These are phyloP conservation scores for Pyrrhopygopsis socrates DNA, from an alignment of 2,888 invertebrate genomes.

Conservation along the genomic window DNA sequence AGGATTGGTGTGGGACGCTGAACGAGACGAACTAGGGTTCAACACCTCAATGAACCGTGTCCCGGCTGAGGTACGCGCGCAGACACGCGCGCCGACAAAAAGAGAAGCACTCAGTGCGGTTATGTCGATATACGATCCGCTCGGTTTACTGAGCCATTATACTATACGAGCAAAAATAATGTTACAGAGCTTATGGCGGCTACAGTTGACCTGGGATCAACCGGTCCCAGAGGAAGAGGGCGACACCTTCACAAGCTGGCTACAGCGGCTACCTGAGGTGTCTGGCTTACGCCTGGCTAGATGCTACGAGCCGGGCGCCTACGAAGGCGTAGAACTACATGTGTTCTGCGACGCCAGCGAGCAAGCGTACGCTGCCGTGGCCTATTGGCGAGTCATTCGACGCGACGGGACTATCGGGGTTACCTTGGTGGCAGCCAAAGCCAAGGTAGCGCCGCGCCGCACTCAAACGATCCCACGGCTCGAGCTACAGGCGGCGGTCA, in stretches of 20 bases:
- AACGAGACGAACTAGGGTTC: constrained; percentile 2
- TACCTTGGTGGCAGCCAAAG: constrained; percentile 65
- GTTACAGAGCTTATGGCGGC: constrained; percentile 11
- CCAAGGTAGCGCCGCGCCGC: constrained; percentile 50
- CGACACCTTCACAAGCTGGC: constrained; percentile 83
- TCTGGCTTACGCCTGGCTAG: constrained; percentile 25
- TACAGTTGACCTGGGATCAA: constrained; percentile 62
- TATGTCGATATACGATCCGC: constrained; percentile 21
- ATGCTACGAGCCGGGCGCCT: constrained; percentile 9
- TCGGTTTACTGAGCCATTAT: not conserved
- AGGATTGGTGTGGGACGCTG: constrained; percentile 3
- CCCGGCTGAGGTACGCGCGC: not conserved
- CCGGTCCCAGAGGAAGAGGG: constrained; percentile 74
- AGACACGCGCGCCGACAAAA: constrained; percentile 18
- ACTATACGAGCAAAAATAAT: not conserved
- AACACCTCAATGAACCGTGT: constrained; percentile 19
- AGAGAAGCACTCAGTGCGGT: constrained; percentile 7
- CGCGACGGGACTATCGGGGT: constrained; percentile 61
- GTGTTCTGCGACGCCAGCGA: constrained; percentile 84
- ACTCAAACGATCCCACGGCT: constrained; percentile 57
- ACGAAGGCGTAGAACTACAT: constrained; percentile 73
- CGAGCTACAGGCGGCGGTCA: constrained; percentile 66
- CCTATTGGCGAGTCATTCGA: constrained; percentile 66
- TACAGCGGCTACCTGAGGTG: constrained; percentile 73
- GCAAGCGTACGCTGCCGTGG: constrained; percentile 76